Evolutionary conservation across 2,888 invertebrate genomes (phyloP).

Genomic region (Hemaris fuciformis): DNA sequence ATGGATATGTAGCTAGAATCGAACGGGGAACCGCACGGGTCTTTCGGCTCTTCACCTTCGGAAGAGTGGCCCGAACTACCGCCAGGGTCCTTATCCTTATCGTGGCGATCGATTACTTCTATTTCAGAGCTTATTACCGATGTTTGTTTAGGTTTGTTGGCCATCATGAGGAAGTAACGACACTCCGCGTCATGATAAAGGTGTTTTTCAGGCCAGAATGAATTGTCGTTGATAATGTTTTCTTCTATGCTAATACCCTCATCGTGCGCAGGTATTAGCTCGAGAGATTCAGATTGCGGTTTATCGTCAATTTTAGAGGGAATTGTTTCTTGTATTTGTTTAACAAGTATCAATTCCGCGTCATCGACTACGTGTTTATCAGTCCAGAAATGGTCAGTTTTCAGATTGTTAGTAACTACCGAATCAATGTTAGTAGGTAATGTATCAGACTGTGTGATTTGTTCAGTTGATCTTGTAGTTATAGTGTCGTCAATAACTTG

Average conservation of each 20-base stretch:
- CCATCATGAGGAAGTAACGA: constrained; percentile 79
- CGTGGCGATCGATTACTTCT: constrained; percentile 72
- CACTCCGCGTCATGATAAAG: constrained; percentile 86
- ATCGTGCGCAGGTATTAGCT: constrained; percentile 25
- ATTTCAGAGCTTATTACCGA: constrained; percentile 40
- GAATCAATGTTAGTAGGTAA: constrained; percentile 49
- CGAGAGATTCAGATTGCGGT: constrained; percentile 22
- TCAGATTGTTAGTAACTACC: constrained; percentile 53
- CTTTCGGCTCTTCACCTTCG: constrained; percentile 59
- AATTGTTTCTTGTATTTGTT: constrained; percentile 36
- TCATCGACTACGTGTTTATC: constrained; percentile 81
- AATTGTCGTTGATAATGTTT: constrained; percentile 66
- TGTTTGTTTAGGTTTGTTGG: constrained; percentile 61
- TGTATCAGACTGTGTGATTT: constrained; percentile 20
- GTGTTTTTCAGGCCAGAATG: constrained; percentile 83
- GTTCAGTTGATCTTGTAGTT: too few species aligned
- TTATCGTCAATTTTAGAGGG: constrained; percentile 25
- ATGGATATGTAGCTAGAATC: constrained; percentile 85
- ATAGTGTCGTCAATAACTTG: background rate
- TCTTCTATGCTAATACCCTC: constrained; percentile 44
- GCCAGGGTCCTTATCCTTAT: constrained; percentile 83
- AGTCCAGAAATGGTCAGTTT: constrained; percentile 82
- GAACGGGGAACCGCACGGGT: constrained; percentile 52
- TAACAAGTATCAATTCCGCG: constrained; percentile 72
- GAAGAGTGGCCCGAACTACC: constrained; percentile 82